Percentiles rank a stretch among this genome's conserved stretches.
Conservation (phyloP, 2,888 invertebrate genomes). For the Sarcophaga variegata region DNA sequence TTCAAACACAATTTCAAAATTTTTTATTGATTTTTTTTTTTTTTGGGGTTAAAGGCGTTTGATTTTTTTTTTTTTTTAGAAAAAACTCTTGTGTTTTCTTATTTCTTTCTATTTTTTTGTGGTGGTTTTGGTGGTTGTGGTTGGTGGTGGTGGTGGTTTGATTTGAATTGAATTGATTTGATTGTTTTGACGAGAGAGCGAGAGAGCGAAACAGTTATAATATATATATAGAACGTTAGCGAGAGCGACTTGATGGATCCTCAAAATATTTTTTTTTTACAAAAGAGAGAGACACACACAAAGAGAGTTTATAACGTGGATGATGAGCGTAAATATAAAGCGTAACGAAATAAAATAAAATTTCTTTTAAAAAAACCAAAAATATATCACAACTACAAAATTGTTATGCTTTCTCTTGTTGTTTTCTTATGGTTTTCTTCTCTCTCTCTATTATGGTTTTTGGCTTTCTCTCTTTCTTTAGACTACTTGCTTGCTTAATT, state of each 20-base stretch:
- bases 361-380: constrained; percentile 41
- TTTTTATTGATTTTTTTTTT: constrained; percentile 13
- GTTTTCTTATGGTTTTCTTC: constrained; percentile 14
- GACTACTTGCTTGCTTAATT: not conserved
- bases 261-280: constrained; percentile 39
- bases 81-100: constrained; percentile 38
- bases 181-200: constrained; percentile 6
- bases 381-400: constrained; percentile 62
- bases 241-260: constrained; percentile 48
- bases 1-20: constrained; percentile 38
- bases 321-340: constrained; percentile 61
- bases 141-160: constrained; percentile 69
- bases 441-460: constrained; percentile 6
- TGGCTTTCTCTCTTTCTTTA: not conserved
- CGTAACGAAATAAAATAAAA: not conserved
- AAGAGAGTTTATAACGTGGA: constrained; percentile 58
- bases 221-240: not conserved
- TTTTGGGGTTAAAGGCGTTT: constrained; percentile 60
- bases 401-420: no score
- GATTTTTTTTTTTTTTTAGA: constrained; percentile 68
- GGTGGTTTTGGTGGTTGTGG: constrained; percentile 56
- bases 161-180: constrained; percentile 32
- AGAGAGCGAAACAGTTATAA: not conserved
- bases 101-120: constrained; percentile 31
- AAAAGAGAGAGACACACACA: constrained; percentile 48